phyloP scores from a whole-genome alignment of 2,797 vertebrate genomes.

The Lycodopsis pacificus region DNA sequence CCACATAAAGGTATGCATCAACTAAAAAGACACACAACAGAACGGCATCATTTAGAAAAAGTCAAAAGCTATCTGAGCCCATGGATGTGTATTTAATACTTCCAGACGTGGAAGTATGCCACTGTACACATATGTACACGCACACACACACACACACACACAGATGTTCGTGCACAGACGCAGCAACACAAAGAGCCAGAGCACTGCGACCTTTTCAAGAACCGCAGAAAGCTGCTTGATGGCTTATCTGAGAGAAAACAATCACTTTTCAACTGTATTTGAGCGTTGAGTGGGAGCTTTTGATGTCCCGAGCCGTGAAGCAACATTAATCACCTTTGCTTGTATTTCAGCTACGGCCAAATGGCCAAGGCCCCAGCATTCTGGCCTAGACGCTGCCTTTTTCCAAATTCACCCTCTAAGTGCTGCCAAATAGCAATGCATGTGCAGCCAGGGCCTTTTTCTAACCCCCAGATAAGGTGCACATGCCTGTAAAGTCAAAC shows the following conservation, averaged over 20 bases:
- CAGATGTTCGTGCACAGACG: neutral
- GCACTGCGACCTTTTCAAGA: conserved; percentile 54
- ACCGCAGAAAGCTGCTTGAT: conserved; percentile 63
- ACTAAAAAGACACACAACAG: neutral
- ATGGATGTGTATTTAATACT: conserved; percentile 8
- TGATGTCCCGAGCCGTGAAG: conserved; percentile 59
- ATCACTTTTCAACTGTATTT: conserved; percentile 72
- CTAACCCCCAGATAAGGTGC: conserved; percentile 36
- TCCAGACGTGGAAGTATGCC: conserved; percentile 8
- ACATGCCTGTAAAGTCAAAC: conserved; percentile 45
- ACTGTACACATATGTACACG: conserved; percentile 5
- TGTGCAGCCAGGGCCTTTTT: conserved; percentile 47
- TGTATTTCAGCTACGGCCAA: conserved; percentile 72
- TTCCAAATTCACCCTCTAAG: conserved; percentile 60
- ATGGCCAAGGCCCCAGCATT: conserved; percentile 58
- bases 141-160: neutral
- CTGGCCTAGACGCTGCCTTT: conserved; percentile 41
- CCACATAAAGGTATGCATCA: neutral
- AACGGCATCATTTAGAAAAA: neutral
- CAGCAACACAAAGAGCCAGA: conserved; percentile 23
- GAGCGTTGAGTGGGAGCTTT: conserved; percentile 65
- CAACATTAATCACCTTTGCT: conserved; percentile 76
- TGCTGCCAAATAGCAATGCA: conserved; percentile 53
- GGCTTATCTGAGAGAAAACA: conserved; percentile 70
- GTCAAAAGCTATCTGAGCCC: neutral